These are phyloP conservation scores for Mormyrus lacerda DNA, from an alignment of 2,113 vertebrate genomes.

Conservation along the genomic window DNA sequence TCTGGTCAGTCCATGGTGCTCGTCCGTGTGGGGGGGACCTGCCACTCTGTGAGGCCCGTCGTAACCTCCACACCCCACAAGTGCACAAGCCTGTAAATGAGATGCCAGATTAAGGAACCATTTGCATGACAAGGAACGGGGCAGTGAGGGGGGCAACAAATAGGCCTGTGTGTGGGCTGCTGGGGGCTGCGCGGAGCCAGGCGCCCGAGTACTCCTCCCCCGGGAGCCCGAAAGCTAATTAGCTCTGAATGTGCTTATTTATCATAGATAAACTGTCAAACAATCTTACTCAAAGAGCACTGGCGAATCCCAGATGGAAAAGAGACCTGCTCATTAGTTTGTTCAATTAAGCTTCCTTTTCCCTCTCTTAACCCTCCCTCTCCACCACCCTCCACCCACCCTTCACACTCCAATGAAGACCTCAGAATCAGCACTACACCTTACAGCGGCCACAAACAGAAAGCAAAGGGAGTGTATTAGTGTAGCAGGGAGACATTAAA, in stretches of 20 bases:
- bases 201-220: slow-evolving; percentile 45
- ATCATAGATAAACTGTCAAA: slow-evolving; percentile 71
- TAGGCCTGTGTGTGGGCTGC: slow-evolving; percentile 5
- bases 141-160: background rate
- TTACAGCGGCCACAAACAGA: slow-evolving; percentile 4
- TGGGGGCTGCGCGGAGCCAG: slow-evolving; percentile 36
- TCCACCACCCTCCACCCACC: slow-evolving; percentile 26
- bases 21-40: background rate
- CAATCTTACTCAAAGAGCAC: slow-evolving; percentile 50
- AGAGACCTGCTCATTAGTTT: slow-evolving; percentile 66
- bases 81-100: background rate
- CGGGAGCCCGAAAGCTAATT: slow-evolving; percentile 55
- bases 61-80: background rate
- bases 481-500: slow-evolving; percentile 8
- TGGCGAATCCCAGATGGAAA: slow-evolving; percentile 58
- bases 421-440: slow-evolving; percentile 17
- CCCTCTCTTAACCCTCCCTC: slow-evolving; percentile 38
- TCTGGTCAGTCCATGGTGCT: background rate
- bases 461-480: slow-evolving; percentile 17
- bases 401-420: slow-evolving; percentile 32
- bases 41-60: background rate
- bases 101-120: slow-evolving; percentile 26
- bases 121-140: slow-evolving; percentile 17
- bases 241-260: slow-evolving; percentile 68
- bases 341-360: slow-evolving; percentile 66